phyloP scores from a whole-genome alignment of 2,888 invertebrate genomes.

The Parnassius glacialis region DNA sequence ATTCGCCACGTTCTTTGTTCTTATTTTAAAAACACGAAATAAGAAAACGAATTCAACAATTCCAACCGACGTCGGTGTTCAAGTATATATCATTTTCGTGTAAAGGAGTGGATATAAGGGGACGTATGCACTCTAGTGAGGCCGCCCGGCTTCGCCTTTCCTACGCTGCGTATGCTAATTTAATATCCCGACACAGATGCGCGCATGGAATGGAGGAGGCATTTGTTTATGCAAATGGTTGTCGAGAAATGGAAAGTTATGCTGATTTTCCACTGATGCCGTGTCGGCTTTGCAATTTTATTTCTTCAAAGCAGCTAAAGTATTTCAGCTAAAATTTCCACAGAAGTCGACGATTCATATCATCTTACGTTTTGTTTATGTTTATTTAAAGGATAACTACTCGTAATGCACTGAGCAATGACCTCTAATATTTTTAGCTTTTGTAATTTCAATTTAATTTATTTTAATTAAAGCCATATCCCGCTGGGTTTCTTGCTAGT shows the following conservation, averaged over 20 bases:
- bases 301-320: slow-evolving; percentile 27
- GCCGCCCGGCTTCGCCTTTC: slow-evolving; percentile 35
- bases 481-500: too few species aligned
- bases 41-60: slow-evolving; percentile 6
- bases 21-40: slow-evolving; percentile 10
- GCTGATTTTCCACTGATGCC: slow-evolving; percentile 44
- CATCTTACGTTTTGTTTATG: neutral
- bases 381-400: too few species aligned
- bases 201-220: slow-evolving; percentile 45
- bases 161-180: slow-evolving; percentile 44
- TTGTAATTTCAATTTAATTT: too few species aligned
- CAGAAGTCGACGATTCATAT: neutral
- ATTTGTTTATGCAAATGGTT: slow-evolving; percentile 44
- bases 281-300: slow-evolving; percentile 39
- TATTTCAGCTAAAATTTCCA: neutral
- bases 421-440: too few species aligned
- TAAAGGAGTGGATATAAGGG: slow-evolving; percentile 29
- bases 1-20: neutral
- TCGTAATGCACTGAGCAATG: too few species aligned
- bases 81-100: slow-evolving; percentile 22
- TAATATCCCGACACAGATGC: slow-evolving; percentile 32
- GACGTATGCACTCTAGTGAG: slow-evolving; percentile 31
- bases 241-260: slow-evolving; percentile 47
- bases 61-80: slow-evolving; percentile 12
- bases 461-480: too few species aligned